Evolutionary conservation across 2,888 invertebrate genomes (phyloP).

Genomic region (Lacanobia oleracea): DNA sequence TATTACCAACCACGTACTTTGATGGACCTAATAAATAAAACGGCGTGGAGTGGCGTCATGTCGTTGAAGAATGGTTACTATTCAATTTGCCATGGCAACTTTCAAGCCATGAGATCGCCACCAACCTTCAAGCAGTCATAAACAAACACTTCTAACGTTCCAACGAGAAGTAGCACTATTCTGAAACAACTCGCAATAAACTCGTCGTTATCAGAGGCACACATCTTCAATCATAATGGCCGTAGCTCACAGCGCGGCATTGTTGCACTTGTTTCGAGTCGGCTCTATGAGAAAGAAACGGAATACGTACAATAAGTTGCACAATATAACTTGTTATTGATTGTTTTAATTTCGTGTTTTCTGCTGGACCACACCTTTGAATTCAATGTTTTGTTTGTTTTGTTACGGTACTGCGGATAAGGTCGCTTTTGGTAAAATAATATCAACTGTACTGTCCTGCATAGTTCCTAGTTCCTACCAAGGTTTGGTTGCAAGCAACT

Average conservation of each 20-base stretch:
- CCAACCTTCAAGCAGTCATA: constrained; percentile 39
- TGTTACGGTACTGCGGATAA: not conserved
- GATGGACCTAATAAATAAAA: not conserved
- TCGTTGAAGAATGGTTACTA: constrained; percentile 16
- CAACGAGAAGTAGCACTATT: constrained; percentile 18
- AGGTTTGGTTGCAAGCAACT: too few species aligned
- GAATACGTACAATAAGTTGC: constrained; percentile 34
- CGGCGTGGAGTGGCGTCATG: not conserved
- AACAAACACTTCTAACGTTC: constrained; percentile 41
- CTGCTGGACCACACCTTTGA: constrained; percentile 8
- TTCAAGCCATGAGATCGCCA: constrained; percentile 49
- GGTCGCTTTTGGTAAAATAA: not conserved
- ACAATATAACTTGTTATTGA: constrained; percentile 29
- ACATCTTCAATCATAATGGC: constrained; percentile 49
- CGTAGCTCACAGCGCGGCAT: constrained; percentile 44
- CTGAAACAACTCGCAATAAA: constrained; percentile 34
- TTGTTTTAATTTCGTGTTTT: constrained; percentile 20
- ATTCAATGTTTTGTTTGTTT: constrained; percentile 5
- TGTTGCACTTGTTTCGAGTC: constrained; percentile 44
- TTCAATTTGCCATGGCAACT: constrained; percentile 21
- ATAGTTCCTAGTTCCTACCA: not conserved
- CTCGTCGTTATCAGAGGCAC: constrained; percentile 42
- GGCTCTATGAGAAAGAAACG: constrained; percentile 30
- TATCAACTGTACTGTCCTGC: not conserved
- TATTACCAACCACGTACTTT: not conserved